Percentiles rank a stretch among this genome's conserved stretches.
Evolutionary conservation across 30 jellyfish, hydroid and myxozoan genomes (phyloP).

Genomic region (Haliclystus octoradiatus): DNA sequence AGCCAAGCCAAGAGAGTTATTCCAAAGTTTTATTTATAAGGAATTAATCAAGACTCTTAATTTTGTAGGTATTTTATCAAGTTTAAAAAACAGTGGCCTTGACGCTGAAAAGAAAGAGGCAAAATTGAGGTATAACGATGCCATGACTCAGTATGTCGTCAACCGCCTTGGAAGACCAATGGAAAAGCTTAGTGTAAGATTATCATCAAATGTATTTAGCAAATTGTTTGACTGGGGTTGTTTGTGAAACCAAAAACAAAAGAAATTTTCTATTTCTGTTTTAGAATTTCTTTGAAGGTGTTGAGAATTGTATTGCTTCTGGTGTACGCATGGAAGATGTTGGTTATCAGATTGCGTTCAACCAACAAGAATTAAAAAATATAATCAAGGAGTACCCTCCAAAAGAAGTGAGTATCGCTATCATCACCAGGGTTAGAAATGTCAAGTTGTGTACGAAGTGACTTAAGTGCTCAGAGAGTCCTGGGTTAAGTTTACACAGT

Average conservation of each 20-base stretch:
- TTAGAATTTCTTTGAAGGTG: conserved; percentile 92
- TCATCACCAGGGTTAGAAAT: too few relatives aligned
- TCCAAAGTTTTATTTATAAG: too few relatives aligned
- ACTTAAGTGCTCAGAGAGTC: too few relatives aligned
- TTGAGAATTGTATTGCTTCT: conserved; percentile 80
- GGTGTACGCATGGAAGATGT: conserved; percentile 92
- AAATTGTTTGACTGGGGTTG: too few relatives aligned
- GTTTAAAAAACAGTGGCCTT: conserved; percentile 52
- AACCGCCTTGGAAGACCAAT: conserved; percentile 81
- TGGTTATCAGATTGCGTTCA: conserved; percentile 86
- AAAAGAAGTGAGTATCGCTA: conserved; percentile 68
- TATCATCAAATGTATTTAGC: background rate
- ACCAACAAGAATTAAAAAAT: conserved; percentile 81
- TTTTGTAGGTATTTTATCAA: conserved; percentile 55
- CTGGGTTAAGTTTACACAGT: too few relatives aligned
- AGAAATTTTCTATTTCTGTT: too few relatives aligned
- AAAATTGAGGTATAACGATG: conserved; percentile 59
- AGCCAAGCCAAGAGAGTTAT: too few relatives aligned
- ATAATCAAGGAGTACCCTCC: conserved; percentile 84
- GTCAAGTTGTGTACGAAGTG: too few relatives aligned
- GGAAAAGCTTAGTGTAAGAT: conserved; percentile 77
- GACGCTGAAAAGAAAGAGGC: conserved; percentile 81
- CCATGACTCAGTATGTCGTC: conserved; percentile 71
- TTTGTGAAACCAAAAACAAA: too few relatives aligned
- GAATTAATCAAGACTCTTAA: too few relatives aligned